These are phyloP conservation scores for Luffia ferchaultella DNA, from an alignment of 2,888 invertebrate genomes.

Conservation along the genomic window DNA sequence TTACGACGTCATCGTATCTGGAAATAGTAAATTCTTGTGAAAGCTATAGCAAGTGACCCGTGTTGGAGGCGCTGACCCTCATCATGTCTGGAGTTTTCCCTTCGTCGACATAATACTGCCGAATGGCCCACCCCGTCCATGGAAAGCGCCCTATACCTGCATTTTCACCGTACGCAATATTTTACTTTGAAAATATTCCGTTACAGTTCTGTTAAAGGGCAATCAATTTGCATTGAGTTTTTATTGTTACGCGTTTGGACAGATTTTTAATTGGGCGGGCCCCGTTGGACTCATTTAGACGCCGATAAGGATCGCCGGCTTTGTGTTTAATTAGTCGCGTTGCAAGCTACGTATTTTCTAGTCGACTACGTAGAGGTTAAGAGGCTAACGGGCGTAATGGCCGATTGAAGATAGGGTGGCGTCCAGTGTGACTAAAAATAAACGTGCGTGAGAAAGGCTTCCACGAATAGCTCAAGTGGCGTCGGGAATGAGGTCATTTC, in stretches of 20 bases:
- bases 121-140: background rate
- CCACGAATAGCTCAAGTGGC: conserved; percentile 33
- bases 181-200: background rate
- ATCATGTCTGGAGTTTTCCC: no score
- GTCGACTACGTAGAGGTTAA: no score
- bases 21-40: background rate
- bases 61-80: background rate
- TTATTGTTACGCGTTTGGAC: background rate
- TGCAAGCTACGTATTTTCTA: background rate
- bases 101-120: background rate
- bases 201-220: background rate
- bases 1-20: background rate
- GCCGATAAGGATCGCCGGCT: background rate
- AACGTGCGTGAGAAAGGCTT: conserved; percentile 49
- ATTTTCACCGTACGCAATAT: background rate
- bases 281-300: background rate
- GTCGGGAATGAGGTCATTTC: conserved; percentile 50
- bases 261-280: background rate
- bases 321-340: no score
- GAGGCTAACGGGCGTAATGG: conserved; percentile 42
- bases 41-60: background rate
- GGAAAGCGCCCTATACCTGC: background rate
- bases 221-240: background rate
- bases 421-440: conserved; percentile 44
- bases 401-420: conserved; percentile 44